Base-by-base conservation (phyloP, 2,888 invertebrate genomes). In the Argyra leucocephala region DNA sequence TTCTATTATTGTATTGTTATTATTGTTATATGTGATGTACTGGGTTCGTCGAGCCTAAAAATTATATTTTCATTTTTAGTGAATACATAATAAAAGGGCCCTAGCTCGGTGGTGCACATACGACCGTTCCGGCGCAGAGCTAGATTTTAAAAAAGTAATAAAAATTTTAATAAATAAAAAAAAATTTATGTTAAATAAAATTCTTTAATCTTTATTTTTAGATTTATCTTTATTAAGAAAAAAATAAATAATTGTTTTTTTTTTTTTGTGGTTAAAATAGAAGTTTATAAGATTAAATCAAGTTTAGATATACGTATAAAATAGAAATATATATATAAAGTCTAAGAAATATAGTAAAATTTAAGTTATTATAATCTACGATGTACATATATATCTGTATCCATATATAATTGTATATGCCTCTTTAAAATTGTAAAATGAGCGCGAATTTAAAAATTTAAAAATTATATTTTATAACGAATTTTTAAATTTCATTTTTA, bases 101-200 rank as follows among this genome's bases (percentile, higher is more conserved):
- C 58, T 58, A 58, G 58, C 58, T 58, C 58, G 58, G 58, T 58
- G 58, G 58, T 58, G 58, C 58, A 58, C 22, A 58, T 23, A 58
- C 58, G 58, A 58, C 58, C 58, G 22, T 58, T 22, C 22, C 58
- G 58, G 58, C 58, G 58, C 58, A 58, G 58, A 58, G 58, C 58
- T 58, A 58, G 58, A 58, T 58, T 58, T 58, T 58, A 22, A 58
- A 58, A 58, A 58, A 15, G 7, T 22, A 21, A 57, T 5, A 15
- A n/a, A 12, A 12, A 18, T 48, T 15, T 48, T 48, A 18, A 12
- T 18, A 10, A 58, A 12, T n/a, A 57, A 57, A 58, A 58, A 21
- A 58, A 22, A 58, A 21, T 58, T 22, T 22, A 58, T 3, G 12
- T 22, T 22, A 22, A 22, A 58, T 21, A 58, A 58, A 58, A 57